Evolutionary conservation across 2,113 vertebrate species (phyloP).

Genomic region (Monopterus albus): DNA sequence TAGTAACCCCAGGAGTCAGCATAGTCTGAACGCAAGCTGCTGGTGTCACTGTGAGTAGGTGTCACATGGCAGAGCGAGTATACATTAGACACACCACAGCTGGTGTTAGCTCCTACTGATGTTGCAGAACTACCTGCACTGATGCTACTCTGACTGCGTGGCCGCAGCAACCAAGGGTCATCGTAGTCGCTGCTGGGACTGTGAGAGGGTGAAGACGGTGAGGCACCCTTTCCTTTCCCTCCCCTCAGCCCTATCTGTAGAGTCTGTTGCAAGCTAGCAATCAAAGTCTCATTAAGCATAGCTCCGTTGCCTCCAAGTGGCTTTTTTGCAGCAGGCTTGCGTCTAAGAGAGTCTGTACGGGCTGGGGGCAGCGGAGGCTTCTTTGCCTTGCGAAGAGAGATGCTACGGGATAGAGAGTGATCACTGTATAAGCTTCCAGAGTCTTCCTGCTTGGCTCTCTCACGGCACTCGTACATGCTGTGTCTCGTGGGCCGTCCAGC

Average conservation of each 20-base stretch:
- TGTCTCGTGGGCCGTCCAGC: slow-evolving; percentile 84
- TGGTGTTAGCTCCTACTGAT: slow-evolving; percentile 82
- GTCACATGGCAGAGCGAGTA: slow-evolving; percentile 91
- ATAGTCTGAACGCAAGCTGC: slow-evolving; percentile 93
- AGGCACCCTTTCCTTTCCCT: slow-evolving; percentile 82
- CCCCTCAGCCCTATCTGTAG: slow-evolving; percentile 86
- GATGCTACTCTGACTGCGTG: slow-evolving; percentile 92
- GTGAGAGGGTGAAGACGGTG: slow-evolving; percentile 90
- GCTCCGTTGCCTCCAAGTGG: slow-evolving; percentile 77
- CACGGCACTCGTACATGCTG: slow-evolving; percentile 88
- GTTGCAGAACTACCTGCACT: slow-evolving; percentile 89
- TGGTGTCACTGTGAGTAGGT: slow-evolving; percentile 93
- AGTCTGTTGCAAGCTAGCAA: slow-evolving; percentile 93
- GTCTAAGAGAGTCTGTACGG: slow-evolving; percentile 93
- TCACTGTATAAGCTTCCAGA: slow-evolving; percentile 81
- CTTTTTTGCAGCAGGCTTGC: slow-evolving; percentile 85
- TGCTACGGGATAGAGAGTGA: slow-evolving; percentile 87
- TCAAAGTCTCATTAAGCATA: slow-evolving; percentile 90
- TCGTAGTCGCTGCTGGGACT: slow-evolving; percentile 95
- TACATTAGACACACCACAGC: slow-evolving; percentile 77
- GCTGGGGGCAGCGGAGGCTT: slow-evolving; percentile 93
- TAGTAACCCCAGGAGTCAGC: slow-evolving; percentile 95
- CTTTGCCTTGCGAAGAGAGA: slow-evolving; percentile 94
- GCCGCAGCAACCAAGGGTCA: slow-evolving; percentile 92
- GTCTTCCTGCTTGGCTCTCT: slow-evolving; percentile 81